phyloP scores from a whole-genome alignment of 2,113 vertebrate genomes.

The Marcusenius ussheri region DNA sequence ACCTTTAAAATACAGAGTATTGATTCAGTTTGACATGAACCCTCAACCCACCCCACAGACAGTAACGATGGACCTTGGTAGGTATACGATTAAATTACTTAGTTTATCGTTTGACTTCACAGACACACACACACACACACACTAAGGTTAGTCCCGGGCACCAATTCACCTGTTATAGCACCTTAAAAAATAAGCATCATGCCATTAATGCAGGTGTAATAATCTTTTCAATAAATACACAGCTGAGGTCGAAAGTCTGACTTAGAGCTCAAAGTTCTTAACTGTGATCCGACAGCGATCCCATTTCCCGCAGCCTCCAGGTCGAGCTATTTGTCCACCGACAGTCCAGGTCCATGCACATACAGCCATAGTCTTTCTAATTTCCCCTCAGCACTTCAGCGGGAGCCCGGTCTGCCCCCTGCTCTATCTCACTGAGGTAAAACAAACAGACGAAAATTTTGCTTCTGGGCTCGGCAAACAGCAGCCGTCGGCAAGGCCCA shows the following conservation, averaged over 20 bases:
- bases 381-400: background rate
- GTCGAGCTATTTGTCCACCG: background rate
- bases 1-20: background rate
- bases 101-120: background rate
- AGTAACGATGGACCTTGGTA: background rate
- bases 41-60: background rate
- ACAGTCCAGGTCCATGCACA: background rate
- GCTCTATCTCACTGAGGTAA: background rate
- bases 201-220: background rate
- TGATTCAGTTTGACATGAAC: background rate
- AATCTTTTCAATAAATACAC: background rate
- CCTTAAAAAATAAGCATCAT: background rate
- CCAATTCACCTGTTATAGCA: background rate
- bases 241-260: background rate
- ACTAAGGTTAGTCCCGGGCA: background rate
- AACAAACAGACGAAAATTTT: background rate
- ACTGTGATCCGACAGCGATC: background rate
- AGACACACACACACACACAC: background rate
- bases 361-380: background rate
- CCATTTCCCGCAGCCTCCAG: background rate
- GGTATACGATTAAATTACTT: background rate
- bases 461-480: background rate
- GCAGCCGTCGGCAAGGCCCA: background rate
- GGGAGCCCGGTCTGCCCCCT: background rate
- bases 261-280: background rate